These are phyloP conservation scores for Perizoma affinitatum DNA, from an alignment of 2,888 invertebrate genomes.

Conservation along the genomic window DNA sequence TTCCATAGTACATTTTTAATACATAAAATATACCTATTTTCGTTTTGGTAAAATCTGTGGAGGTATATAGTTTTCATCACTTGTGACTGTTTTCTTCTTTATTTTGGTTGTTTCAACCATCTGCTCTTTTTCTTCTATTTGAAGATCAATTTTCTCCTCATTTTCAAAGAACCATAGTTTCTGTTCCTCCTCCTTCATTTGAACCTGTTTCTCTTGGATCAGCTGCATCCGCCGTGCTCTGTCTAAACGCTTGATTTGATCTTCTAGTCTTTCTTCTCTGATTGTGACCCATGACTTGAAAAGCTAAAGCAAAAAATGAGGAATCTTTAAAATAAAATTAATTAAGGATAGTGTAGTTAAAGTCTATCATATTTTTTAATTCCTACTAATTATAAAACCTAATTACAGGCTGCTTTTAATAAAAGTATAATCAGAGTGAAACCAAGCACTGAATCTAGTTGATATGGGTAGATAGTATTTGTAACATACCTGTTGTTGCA, in stretches of 20 bases:
- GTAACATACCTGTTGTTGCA: slow-evolving; percentile 78
- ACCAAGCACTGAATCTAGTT: no score
- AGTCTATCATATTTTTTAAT: no score
- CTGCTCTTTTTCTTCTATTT: slow-evolving; percentile 86
- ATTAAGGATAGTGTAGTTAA: no score
- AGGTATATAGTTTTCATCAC: slow-evolving; percentile 88
- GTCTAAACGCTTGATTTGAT: slow-evolving; percentile 84
- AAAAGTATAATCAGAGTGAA: no score
- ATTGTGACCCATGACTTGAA: slow-evolving; percentile 85
- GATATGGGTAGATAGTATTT: no score
- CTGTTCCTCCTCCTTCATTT: slow-evolving; percentile 84
- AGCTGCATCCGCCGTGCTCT: slow-evolving; percentile 78
- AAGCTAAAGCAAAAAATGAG: slow-evolving; percentile 58
- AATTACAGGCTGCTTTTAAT: no score
- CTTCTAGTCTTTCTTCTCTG: slow-evolving; percentile 83
- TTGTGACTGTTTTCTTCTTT: slow-evolving; percentile 72
- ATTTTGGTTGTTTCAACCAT: slow-evolving; percentile 64
- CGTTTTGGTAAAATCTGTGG: slow-evolving; percentile 85
- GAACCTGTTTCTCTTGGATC: slow-evolving; percentile 80
- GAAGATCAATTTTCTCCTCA: slow-evolving; percentile 88
- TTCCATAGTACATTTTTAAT: no score
- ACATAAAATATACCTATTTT: slow-evolving; percentile 45
- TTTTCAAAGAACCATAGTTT: slow-evolving; percentile 92
- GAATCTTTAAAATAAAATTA: no score
- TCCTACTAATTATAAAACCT: no score